phyloP scores from a whole-genome alignment of 1,140 invertebrate genomes.

The Drosophila auraria region DNA sequence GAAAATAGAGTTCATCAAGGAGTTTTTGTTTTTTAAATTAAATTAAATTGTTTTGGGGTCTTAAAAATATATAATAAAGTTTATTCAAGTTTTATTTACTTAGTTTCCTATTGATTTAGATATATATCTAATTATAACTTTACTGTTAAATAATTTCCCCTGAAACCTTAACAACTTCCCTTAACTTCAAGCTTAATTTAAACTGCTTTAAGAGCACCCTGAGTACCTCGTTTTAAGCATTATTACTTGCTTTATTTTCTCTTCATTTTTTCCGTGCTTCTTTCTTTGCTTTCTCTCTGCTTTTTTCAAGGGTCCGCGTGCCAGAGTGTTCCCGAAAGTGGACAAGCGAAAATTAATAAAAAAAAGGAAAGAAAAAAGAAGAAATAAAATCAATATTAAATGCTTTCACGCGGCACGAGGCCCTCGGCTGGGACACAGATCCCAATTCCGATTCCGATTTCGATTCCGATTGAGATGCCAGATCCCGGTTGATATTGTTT shows the following conservation, averaged over 20 bases:
- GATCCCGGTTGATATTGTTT: slow-evolving; percentile 35
- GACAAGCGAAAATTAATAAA: slow-evolving; percentile 19
- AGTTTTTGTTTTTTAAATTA: not conserved
- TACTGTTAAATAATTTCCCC: no score
- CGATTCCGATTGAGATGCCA: not conserved
- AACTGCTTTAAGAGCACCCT: not conserved
- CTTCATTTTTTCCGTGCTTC: not conserved
- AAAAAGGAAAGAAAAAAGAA: not conserved
- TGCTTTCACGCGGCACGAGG: slow-evolving; percentile 4
- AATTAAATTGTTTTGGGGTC: not conserved
- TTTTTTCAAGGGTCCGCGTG: not conserved
- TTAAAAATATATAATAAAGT: no score
- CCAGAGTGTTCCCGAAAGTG: slow-evolving; percentile 3
- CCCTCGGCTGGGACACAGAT: not conserved
- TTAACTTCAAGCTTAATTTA: not conserved
- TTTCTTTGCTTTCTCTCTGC: not conserved
- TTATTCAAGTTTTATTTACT: not conserved
- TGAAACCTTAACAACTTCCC: not conserved
- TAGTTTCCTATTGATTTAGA: not conserved
- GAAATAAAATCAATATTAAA: slow-evolving; percentile 58
- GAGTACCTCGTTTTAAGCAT: not conserved
- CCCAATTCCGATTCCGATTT: not conserved
- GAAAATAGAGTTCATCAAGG: not conserved
- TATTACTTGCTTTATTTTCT: not conserved
- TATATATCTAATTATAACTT: not conserved